Evolutionary conservation across 1,140 invertebrate genomes (phyloP), one percentile per base, ranked within the genome.

Genomic region (Galendromus occidentalis): DNA sequence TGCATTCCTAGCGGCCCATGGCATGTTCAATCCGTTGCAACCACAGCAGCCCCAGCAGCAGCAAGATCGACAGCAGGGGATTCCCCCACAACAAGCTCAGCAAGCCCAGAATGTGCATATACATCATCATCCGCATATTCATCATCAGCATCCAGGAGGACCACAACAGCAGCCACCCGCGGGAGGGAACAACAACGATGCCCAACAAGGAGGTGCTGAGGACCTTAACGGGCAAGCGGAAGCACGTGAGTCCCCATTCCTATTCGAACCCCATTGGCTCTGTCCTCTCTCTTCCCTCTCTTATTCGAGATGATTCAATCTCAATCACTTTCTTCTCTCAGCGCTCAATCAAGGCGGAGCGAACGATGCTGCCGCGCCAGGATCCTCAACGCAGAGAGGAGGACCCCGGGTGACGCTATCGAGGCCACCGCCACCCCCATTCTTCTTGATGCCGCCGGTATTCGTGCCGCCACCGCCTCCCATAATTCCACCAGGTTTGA

Each of bases 401-500:
- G 29, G 18, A 18, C 9, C 65, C 18, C 39, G 25, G 17, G 30
- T 22, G 44, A 51, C 45, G 44, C 42, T 47, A n/a, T 22, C 64
- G 14, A 47, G 55, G 5, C 51, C 66, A 18, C 55, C 65, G 29
- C 63, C 55, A 2, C 70, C 70, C 64, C 65, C 67, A 45, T 70
- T 73, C 42, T 68, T 71, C 64, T 69, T 71, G 44, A 65, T 71
- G 65, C 66, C 67, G 44, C 69, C 71, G 59, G 65, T 68, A 66
- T 66, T 71, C 20, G 67, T 71, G 42, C 70, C 70, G 69, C 72
- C 74, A 42, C 74, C 75, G 65, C 75, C 74, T 20, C 88, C 88
- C 17, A 78, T 78, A 44, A 80, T 83, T 5, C 80, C 82, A 14
- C 77, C 82, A 14, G 51, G 51, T 25, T 14, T 59, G 14, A 83